Conservation (phyloP, 2,888 invertebrate species). For the Psylliodes chrysocephalus region DNA sequence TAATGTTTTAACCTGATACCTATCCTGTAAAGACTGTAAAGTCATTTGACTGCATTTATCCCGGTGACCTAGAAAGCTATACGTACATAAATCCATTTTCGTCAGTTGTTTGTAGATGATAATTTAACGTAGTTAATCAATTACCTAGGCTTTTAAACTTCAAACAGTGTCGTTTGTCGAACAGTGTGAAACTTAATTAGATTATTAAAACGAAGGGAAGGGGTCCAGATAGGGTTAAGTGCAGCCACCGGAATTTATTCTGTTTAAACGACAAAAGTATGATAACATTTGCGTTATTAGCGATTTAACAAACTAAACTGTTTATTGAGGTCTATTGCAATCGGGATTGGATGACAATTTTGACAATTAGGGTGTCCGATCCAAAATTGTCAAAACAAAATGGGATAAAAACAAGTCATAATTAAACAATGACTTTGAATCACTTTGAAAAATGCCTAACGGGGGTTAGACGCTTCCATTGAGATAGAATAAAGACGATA, state of each 20-base stretch:
- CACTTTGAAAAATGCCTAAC: too few relatives aligned
- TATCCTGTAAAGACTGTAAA: not conserved
- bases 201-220: constrained; percentile 10
- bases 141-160: constrained; percentile 20
- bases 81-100: constrained; percentile 8
- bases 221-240: not conserved
- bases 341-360: too few relatives aligned
- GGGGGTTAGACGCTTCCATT: too few relatives aligned
- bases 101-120: constrained; percentile 19
- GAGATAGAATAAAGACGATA: too few relatives aligned
- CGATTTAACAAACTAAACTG: too few relatives aligned
- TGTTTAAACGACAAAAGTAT: not conserved
- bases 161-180: constrained; percentile 22
- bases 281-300: too few relatives aligned
- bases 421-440: too few relatives aligned
- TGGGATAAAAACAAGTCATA: too few relatives aligned
- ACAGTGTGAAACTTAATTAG: constrained; percentile 17
- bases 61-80: constrained; percentile 6
- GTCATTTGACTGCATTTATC: not conserved
- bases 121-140: constrained; percentile 16
- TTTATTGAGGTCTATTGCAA: too few relatives aligned
- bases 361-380: too few relatives aligned
- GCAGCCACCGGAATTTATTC: not conserved
- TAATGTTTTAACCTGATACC: too few relatives aligned
- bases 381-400: too few relatives aligned